phyloP scores from a whole-genome alignment of 2,888 invertebrate species.

The Torymus auratus region DNA sequence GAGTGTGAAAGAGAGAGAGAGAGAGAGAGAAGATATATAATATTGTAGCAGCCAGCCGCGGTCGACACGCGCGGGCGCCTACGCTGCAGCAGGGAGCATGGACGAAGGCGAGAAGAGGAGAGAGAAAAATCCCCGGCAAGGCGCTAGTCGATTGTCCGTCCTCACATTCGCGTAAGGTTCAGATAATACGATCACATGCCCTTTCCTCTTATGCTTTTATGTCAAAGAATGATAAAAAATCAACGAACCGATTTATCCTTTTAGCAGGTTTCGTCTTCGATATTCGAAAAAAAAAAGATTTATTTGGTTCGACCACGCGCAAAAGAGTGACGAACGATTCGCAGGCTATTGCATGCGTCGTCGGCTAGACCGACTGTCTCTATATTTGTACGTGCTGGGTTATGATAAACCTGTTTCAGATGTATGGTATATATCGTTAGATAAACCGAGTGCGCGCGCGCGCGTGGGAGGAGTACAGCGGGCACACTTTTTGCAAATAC shows the following conservation, averaged over 20 bases:
- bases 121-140: conserved; percentile 80
- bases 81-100: conserved; percentile 64
- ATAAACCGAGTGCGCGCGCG: neutral
- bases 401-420: conserved; percentile 39
- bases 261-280: no score
- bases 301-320: no score
- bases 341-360: conserved; percentile 5
- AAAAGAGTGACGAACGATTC: neutral
- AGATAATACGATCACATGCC: no score
- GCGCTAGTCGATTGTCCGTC: conserved; percentile 82
- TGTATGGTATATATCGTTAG: neutral
- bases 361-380: conserved; percentile 13
- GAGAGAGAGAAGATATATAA: no score
- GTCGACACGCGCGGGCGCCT: neutral
- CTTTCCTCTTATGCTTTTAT: no score
- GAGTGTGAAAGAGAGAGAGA: no score
- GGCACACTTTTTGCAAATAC: no score
- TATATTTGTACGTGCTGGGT: neutral
- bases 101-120: conserved; percentile 79
- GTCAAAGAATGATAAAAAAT: no score
- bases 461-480: no score
- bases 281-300: no score
- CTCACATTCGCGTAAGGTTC: conserved; percentile 83
- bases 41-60: neutral
- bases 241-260: no score